Evolutionary conservation across 2,797 vertebrate genomes (phyloP).

Genomic region (Danio aesculapii): DNA sequence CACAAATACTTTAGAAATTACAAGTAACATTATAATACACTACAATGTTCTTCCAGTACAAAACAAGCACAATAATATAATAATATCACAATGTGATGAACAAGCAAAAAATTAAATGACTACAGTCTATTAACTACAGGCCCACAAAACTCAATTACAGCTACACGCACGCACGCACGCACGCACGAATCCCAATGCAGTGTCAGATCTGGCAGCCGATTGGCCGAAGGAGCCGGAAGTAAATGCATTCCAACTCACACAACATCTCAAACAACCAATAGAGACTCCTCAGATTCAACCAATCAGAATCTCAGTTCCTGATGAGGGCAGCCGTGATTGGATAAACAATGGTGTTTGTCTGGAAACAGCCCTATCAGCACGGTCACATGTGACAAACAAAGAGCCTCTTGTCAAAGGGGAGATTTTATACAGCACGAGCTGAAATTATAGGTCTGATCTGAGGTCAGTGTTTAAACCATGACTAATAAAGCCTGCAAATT

Average conservation of each 20-base stretch:
- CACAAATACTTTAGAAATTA: no score
- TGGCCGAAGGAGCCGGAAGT: slow-evolving; percentile 39
- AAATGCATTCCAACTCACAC: slow-evolving; percentile 17
- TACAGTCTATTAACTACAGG: background rate
- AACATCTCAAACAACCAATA: background rate
- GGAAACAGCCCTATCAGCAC: slow-evolving; percentile 30
- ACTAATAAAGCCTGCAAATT: no score
- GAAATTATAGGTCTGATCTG: background rate
- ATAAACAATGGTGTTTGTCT: background rate
- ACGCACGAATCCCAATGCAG: slow-evolving; percentile 16
- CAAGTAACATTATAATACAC: no score
- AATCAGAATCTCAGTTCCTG: slow-evolving; percentile 4
- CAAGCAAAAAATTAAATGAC: background rate
- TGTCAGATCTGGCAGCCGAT: background rate
- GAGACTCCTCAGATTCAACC: background rate
- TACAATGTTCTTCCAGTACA: background rate
- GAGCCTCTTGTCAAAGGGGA: slow-evolving; percentile 14
- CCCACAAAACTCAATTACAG: slow-evolving; percentile 20
- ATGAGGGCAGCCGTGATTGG: slow-evolving; percentile 26
- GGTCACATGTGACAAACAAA: slow-evolving; percentile 13
- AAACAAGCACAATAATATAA: background rate
- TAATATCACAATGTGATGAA: slow-evolving; percentile 4
- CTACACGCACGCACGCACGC: slow-evolving; percentile 8
- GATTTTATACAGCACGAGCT: background rate
- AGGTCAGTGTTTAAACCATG: background rate